Evolutionary conservation across 1,140 invertebrate genomes (phyloP).

Genomic region (Drosophila miranda): DNA sequence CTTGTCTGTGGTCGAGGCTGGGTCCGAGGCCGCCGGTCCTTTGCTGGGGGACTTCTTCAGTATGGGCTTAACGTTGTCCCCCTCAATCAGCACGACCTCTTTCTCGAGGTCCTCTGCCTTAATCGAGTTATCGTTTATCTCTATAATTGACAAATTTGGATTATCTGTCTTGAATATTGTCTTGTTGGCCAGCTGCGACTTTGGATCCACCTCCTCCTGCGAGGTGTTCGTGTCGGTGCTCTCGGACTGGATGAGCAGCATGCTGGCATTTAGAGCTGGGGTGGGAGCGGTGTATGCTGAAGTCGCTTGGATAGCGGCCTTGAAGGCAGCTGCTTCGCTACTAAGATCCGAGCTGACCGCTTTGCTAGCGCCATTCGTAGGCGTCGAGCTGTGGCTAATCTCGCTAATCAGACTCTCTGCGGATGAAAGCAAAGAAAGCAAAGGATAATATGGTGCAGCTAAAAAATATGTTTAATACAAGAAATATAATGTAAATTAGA

Average conservation of each 20-base stretch:
- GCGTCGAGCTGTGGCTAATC: slow-evolving; percentile 44
- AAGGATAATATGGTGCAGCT: neutral
- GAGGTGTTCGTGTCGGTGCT: slow-evolving; percentile 77
- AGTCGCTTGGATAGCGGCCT: neutral
- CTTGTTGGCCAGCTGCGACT: slow-evolving; percentile 81
- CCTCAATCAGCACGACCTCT: slow-evolving; percentile 69
- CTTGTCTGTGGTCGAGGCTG: slow-evolving; percentile 50
- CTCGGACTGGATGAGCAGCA: slow-evolving; percentile 70
- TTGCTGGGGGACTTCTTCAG: slow-evolving; percentile 69
- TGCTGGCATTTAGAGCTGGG: slow-evolving; percentile 64
- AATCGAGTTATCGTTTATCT: slow-evolving; percentile 80
- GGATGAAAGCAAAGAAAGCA: slow-evolving; percentile 8
- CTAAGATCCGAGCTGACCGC: slow-evolving; percentile 25
- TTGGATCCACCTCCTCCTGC: slow-evolving; percentile 80
- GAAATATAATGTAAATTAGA: slow-evolving; percentile 9
- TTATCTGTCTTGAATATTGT: slow-evolving; percentile 82
- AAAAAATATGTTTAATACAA: slow-evolving; percentile 12
- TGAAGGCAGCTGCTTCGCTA: slow-evolving; percentile 23
- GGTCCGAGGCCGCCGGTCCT: slow-evolving; percentile 3
- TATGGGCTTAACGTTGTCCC: slow-evolving; percentile 64
- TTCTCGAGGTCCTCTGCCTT: slow-evolving; percentile 73
- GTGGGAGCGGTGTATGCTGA: slow-evolving; percentile 10
- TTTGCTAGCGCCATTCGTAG: slow-evolving; percentile 29
- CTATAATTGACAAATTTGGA: slow-evolving; percentile 82
- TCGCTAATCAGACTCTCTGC: slow-evolving; percentile 65